phyloP scores from a whole-genome alignment of 1,140 invertebrate species.

The Elysia chlorotica region DNA sequence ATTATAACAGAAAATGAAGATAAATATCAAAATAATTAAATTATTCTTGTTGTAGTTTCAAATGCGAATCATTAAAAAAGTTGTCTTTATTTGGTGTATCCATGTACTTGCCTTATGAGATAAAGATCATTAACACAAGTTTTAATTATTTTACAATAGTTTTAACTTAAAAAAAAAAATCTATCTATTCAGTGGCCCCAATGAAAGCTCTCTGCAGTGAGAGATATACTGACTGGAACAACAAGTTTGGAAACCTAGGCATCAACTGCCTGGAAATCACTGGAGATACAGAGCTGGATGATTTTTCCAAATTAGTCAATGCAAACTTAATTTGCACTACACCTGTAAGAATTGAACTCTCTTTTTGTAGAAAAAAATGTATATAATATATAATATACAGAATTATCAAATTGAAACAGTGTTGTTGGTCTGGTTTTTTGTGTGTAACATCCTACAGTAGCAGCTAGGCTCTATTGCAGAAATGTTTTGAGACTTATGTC shows the following conservation, averaged over 20 bases:
- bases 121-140: no score
- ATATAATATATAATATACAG: no score
- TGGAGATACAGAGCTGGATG: constrained; percentile 74
- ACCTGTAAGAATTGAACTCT: no score
- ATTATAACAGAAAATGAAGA: background rate
- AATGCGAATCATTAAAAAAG: no score
- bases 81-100: no score
- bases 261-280: constrained; percentile 74
- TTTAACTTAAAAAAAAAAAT: no score
- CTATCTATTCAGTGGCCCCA: constrained; percentile 72
- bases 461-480: no score
- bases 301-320: constrained; percentile 64
- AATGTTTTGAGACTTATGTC: no score
- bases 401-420: background rate
- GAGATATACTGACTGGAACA: constrained; percentile 73
- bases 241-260: constrained; percentile 71
- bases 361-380: no score
- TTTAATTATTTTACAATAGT: no score
- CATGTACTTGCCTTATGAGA: no score
- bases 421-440: background rate
- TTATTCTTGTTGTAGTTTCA: background rate
- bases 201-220: constrained; percentile 80
- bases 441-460: no score
- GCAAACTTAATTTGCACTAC: constrained; percentile 76
- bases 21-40: background rate